A percentile compares a stretch with the other conserved stretches of the same genome.
These are phyloP conservation scores for Palaemon carinicauda DNA, from an alignment of 1,140 invertebrate species.

Conservation along the genomic window DNA sequence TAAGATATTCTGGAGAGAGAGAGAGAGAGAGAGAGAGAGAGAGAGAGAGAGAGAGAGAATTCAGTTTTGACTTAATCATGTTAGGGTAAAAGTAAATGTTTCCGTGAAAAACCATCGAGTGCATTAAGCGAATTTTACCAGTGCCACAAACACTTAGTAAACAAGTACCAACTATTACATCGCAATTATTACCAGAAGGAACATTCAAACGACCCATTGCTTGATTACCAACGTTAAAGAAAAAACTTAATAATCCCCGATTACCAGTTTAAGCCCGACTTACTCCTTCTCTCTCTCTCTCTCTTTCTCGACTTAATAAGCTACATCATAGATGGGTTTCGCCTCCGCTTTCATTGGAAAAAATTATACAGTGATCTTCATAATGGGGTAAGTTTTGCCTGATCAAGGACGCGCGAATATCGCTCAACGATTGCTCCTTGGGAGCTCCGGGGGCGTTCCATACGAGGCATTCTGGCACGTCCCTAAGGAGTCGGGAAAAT, in stretches of 20 bases:
- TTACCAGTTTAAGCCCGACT: too few species aligned
- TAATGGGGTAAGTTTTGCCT: slow-evolving; percentile 11
- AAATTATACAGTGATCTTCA: slow-evolving; percentile 30
- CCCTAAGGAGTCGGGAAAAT: not conserved
- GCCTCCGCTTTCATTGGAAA: slow-evolving; percentile 27
- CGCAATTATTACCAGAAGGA: too few species aligned
- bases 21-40: slow-evolving; percentile 16
- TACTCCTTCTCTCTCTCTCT: not conserved
- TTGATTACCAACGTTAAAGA: too few species aligned
- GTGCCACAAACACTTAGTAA: too few species aligned
- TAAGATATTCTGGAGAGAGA: too few species aligned
- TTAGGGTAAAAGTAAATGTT: too few species aligned
- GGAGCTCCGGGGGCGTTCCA: not conserved
- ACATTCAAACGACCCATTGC: too few species aligned
- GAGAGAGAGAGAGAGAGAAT: not conserved
- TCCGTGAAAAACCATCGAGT: too few species aligned
- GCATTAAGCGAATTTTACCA: too few species aligned
- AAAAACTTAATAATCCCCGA: too few species aligned
- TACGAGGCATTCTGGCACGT: slow-evolving; percentile 3
- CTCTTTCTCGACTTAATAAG: not conserved
- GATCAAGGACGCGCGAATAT: not conserved
- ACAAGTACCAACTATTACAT: too few species aligned
- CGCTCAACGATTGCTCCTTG: not conserved
- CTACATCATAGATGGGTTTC: slow-evolving; percentile 31
- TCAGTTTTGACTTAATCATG: not conserved